Evolutionary conservation across 2,113 vertebrate species (phyloP).

Genomic region (Callocephalon fimbriatum): DNA sequence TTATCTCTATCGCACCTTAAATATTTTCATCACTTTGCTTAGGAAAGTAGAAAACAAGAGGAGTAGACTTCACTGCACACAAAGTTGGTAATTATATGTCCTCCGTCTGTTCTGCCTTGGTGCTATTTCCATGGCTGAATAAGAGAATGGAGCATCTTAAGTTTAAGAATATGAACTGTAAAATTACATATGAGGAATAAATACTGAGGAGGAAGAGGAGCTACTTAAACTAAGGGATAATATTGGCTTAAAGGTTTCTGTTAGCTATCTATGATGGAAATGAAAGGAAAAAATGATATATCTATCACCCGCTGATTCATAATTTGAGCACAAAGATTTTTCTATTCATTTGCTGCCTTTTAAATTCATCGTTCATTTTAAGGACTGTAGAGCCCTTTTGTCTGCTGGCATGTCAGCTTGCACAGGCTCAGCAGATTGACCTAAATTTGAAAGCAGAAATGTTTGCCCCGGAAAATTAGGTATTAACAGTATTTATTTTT

Average conservation of each 20-base stretch:
- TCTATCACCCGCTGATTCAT: background rate
- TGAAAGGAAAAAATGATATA: background rate
- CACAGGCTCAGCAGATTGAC: background rate
- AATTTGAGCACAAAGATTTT: background rate
- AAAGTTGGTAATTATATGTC: background rate
- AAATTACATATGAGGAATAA: background rate
- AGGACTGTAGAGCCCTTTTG: background rate
- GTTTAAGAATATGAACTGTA: background rate
- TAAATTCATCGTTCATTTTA: background rate
- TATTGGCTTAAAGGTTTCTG: background rate
- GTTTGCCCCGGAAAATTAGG: background rate
- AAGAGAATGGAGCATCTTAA: background rate
- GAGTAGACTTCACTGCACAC: background rate
- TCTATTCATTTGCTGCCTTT: background rate
- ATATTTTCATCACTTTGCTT: constrained; percentile 8
- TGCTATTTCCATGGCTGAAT: background rate
- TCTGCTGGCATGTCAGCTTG: background rate
- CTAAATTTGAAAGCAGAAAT: background rate
- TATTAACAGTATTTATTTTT: background rate
- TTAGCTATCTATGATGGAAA: background rate
- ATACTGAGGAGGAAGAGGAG: background rate
- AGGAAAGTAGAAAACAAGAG: background rate
- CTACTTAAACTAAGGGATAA: background rate
- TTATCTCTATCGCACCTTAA: background rate
- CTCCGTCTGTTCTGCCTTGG: background rate